A percentile compares a stretch with the other conserved stretches of the same genome.
phyloP scores from a whole-genome alignment of 2,888 invertebrate genomes.

The Drosophila emarginata region DNA sequence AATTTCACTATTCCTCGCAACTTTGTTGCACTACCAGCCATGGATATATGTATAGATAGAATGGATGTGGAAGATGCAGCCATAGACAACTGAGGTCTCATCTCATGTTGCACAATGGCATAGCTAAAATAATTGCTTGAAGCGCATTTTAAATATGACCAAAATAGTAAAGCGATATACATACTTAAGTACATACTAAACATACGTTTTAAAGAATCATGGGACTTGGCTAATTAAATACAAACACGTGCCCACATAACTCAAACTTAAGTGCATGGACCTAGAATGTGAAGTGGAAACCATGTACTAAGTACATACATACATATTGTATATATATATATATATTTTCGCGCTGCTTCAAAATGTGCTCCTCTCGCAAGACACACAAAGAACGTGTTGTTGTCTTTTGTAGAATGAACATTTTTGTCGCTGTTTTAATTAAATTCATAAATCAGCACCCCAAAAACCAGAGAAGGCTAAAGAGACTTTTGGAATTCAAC shows the following conservation, averaged over 20 bases:
- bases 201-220: constrained; percentile 33
- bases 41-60: constrained; percentile 2
- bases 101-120: constrained; percentile 66
- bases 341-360: constrained; percentile 51
- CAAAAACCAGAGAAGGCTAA: background rate
- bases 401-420: constrained; percentile 30
- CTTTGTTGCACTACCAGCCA: constrained; percentile 47
- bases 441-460: constrained; percentile 73
- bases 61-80: background rate
- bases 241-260: constrained; percentile 74
- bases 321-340: constrained; percentile 61
- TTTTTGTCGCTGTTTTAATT: constrained; percentile 67
- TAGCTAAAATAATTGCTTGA: constrained; percentile 65
- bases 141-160: constrained; percentile 74
- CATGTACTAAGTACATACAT: background rate
- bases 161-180: constrained; percentile 49
- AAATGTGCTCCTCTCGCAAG: constrained; percentile 16
- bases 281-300: background rate
- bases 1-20: constrained; percentile 46
- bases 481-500: constrained; percentile 26
- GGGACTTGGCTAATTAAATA: constrained; percentile 70
- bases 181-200: constrained; percentile 18
- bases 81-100: constrained; percentile 14
- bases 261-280: constrained; percentile 51
- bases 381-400: constrained; percentile 47